Evolutionary conservation across 2,113 vertebrate genomes (phyloP).

Genomic region (Haplochromis burtoni): DNA sequence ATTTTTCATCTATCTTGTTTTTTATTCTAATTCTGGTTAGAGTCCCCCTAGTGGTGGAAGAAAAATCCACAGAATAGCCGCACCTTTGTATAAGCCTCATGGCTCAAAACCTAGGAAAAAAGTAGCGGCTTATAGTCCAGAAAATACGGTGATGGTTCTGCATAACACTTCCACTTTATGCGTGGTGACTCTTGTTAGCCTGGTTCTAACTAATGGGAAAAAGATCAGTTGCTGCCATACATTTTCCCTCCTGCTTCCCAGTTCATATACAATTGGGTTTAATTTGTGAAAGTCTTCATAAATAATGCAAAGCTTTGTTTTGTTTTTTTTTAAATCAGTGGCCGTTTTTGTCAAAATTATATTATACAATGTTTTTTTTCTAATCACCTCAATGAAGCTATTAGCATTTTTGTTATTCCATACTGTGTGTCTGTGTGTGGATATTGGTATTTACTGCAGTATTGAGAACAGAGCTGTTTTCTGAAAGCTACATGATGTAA

Average conservation of each 20-base stretch:
- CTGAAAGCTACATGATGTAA: no score
- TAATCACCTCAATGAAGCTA: background rate
- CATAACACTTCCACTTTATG: background rate
- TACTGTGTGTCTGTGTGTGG: background rate
- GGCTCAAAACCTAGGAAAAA: background rate
- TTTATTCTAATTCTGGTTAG: background rate
- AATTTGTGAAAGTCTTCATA: background rate
- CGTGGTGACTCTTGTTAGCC: background rate
- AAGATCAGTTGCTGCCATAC: background rate
- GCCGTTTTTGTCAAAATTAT: background rate
- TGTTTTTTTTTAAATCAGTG: background rate
- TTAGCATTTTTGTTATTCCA: background rate
- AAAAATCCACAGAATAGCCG: background rate
- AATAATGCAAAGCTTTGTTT: background rate
- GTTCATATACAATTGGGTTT: background rate
- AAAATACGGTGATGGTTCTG: background rate
- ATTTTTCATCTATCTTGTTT: background rate
- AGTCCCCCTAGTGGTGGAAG: accelerated
- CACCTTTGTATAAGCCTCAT: background rate
- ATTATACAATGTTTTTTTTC: background rate
- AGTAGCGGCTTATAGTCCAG: background rate
- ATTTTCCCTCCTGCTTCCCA: background rate
- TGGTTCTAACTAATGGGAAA: background rate
- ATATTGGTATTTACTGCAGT: background rate
- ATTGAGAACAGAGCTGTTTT: no score